Conservation (phyloP, 2,113 vertebrate genomes). For the Callaeas wilsoni region DNA sequence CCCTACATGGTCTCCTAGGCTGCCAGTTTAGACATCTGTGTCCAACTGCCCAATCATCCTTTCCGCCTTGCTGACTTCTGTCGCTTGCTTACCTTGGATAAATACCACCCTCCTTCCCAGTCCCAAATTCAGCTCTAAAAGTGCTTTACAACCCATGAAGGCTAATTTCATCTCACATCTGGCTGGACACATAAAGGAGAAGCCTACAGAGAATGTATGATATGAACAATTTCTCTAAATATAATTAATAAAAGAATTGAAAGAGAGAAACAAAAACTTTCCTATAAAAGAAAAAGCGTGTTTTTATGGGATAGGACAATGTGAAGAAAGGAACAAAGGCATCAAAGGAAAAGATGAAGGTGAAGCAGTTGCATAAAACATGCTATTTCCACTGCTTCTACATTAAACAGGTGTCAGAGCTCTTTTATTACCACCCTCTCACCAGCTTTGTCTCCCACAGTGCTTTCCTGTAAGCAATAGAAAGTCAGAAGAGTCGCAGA, state of each 20-base stretch:
- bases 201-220: neutral
- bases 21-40: neutral
- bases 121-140: neutral
- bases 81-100: neutral
- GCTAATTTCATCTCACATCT: neutral
- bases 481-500: neutral
- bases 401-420: neutral
- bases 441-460: neutral
- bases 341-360: neutral
- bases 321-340: neutral
- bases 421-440: neutral
- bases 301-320: neutral
- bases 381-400: neutral
- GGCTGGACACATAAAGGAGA: neutral
- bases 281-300: neutral
- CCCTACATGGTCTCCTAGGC: neutral
- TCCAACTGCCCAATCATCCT: neutral
- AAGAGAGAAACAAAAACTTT: neutral
- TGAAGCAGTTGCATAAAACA: neutral
- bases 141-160: neutral
- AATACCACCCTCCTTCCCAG: neutral
- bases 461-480: neutral
- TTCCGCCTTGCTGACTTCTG: neutral
- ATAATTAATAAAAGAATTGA: neutral
- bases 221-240: neutral